Evolutionary conservation across 1,140 invertebrate genomes (phyloP).

Genomic region (Elysia chlorotica): DNA sequence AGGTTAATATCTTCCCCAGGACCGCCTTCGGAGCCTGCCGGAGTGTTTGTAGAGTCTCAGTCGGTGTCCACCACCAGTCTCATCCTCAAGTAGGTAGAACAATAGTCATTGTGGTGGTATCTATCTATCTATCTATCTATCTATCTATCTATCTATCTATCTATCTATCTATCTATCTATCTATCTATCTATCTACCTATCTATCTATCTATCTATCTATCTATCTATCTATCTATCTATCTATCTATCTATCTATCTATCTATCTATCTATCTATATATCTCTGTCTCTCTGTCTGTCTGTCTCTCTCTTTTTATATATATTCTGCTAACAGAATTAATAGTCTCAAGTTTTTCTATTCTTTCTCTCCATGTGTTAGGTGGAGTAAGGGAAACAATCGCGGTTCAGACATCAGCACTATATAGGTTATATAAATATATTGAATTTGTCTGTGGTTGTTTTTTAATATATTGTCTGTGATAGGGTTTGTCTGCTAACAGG

Average conservation of each 20-base stretch:
- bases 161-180: background rate
- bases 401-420: too few species aligned
- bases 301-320: conserved; percentile 9
- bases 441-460: background rate
- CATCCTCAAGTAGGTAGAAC: too few species aligned
- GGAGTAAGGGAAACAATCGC: too few species aligned
- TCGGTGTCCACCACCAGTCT: background rate
- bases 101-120: too few species aligned
- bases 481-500: background rate
- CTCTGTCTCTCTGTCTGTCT: conserved; percentile 1
- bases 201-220: background rate
- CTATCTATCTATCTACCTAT: background rate
- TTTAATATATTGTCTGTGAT: background rate
- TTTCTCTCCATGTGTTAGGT: too few species aligned
- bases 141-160: background rate
- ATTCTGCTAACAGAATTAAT: too few species aligned
- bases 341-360: too few species aligned
- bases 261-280: conserved; percentile 11
- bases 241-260: conserved; percentile 6
- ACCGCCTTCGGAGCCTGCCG: too few species aligned
- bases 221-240: conserved; percentile 4
- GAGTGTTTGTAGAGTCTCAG: too few species aligned
- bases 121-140: background rate
- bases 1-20: too few species aligned
- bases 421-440: too few species aligned